Conservation (phyloP, 2,888 invertebrate species). For the Serripes groenlandicus region DNA sequence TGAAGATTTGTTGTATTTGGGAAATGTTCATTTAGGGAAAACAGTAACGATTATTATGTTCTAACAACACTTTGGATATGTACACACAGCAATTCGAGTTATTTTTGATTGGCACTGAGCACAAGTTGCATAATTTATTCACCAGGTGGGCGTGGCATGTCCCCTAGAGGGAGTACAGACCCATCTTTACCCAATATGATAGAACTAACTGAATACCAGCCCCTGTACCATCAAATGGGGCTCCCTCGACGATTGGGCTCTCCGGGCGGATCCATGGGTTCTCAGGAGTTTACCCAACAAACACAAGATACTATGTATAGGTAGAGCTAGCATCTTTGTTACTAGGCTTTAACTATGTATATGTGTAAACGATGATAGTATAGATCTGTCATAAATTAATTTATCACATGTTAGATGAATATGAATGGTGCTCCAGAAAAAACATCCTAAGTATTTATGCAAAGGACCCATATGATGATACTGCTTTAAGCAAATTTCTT, state of each 20-base stretch:
- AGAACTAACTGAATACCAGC: conserved; percentile 72
- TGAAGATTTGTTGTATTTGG: too few relatives aligned
- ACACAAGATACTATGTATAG: conserved; percentile 77
- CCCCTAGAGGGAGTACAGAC: conserved; percentile 28
- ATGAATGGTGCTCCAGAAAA: too few relatives aligned
- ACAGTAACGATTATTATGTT: too few relatives aligned
- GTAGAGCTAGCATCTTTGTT: conserved; percentile 72
- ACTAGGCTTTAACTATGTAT: neutral
- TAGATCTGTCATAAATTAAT: too few relatives aligned
- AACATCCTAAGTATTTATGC: too few relatives aligned
- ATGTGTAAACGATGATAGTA: too few relatives aligned
- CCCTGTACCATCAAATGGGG: conserved; percentile 70
- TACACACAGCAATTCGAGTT: neutral
- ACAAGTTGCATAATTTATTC: conserved; percentile 16
- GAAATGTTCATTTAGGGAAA: too few relatives aligned
- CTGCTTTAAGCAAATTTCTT: too few relatives aligned
- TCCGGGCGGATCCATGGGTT: conserved; percentile 52
- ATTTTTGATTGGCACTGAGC: neutral
- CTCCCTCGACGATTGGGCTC: conserved; percentile 71
- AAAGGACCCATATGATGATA: too few relatives aligned
- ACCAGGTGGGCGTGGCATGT: conserved; percentile 46
- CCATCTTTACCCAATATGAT: conserved; percentile 67
- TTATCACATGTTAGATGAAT: too few relatives aligned
- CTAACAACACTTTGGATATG: neutral
- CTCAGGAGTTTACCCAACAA: conserved; percentile 59